Evolutionary conservation across 37 sponge, comb jelly and placozoan species (phyloP).

Genomic region (Aplysina aerophoba): DNA sequence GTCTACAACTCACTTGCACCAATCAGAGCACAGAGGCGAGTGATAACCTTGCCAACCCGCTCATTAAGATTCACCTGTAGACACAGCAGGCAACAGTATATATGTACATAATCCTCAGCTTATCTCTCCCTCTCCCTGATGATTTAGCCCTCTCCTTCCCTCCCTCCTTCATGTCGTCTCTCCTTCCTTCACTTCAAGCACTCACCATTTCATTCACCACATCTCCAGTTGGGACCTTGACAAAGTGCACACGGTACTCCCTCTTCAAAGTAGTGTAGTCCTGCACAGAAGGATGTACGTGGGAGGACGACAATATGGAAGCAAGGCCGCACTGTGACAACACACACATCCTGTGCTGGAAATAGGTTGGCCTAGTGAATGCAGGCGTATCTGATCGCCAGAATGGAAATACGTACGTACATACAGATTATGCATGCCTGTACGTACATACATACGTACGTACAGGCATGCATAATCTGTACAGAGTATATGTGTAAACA

Average conservation of each 20-base stretch:
- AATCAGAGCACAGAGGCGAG: slow-evolving; percentile 41
- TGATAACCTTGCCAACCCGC: slow-evolving; percentile 34
- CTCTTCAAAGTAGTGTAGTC: slow-evolving; percentile 39
- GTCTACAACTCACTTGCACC: slow-evolving; percentile 18
- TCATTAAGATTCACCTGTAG: slow-evolving; percentile 38
- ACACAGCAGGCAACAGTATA: not conserved
- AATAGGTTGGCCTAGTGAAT: too few species aligned
- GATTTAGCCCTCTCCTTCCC: not conserved
- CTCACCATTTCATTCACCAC: slow-evolving; percentile 44
- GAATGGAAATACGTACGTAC: too few species aligned
- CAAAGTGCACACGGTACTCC: slow-evolving; percentile 42
- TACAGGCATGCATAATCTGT: too few species aligned
- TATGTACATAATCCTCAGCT: not conserved
- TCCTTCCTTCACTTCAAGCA: not conserved
- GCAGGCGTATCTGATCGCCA: too few species aligned
- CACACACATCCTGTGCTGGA: too few species aligned
- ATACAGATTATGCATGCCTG: too few species aligned
- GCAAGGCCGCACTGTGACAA: too few species aligned
- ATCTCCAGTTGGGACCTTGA: slow-evolving; percentile 42
- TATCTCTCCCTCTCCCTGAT: not conserved
- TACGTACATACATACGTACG: too few species aligned
- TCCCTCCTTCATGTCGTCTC: not conserved
- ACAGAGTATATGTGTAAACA: too few species aligned
- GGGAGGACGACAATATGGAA: not conserved
- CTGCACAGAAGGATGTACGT: slow-evolving; percentile 6